Percentiles rank a stretch among this genome's conserved stretches.
phyloP scores from a whole-genome alignment of 2,888 invertebrate species.

The Patella ulyssiponensis region DNA sequence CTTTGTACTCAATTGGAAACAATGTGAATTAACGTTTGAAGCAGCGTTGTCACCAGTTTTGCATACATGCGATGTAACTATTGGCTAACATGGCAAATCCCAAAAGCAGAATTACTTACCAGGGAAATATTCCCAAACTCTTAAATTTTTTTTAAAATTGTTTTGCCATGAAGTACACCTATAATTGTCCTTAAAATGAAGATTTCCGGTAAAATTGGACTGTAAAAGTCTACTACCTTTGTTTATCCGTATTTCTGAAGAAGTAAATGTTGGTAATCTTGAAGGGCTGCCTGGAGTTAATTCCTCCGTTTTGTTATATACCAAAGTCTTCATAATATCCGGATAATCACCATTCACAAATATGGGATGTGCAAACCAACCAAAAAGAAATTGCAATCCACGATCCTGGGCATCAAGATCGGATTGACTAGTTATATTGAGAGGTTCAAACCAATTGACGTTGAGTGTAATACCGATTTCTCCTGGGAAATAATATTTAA shows the following conservation, averaged over 20 bases:
- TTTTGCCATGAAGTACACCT: too few relatives aligned
- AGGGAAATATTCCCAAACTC: too few relatives aligned
- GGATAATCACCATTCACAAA: conserved; percentile 74
- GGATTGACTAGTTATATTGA: conserved; percentile 44
- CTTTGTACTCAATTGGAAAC: too few relatives aligned
- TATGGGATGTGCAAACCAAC: conserved; percentile 66
- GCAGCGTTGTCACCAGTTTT: too few relatives aligned
- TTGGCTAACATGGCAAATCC: too few relatives aligned
- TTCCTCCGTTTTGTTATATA: conserved; percentile 43
- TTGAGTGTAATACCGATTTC: conserved; percentile 54
- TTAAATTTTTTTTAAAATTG: too few relatives aligned
- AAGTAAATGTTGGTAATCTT: conserved; percentile 52
- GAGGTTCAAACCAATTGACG: conserved; percentile 50
- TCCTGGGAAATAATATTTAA: conserved; percentile 38
- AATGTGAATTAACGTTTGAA: too few relatives aligned
- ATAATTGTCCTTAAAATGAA: too few relatives aligned
- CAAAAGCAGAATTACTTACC: too few relatives aligned
- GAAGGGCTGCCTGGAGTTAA: conserved; percentile 18
- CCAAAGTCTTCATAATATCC: conserved; percentile 46
- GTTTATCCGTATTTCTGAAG: conserved; percentile 42
- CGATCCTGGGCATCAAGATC: conserved; percentile 54
- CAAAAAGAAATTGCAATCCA: conserved; percentile 51
- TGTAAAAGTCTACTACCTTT: conserved; percentile 38
- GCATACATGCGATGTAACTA: too few relatives aligned
- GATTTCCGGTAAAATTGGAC: too few relatives aligned